Evolutionary conservation across 2,113 vertebrate genomes (phyloP).

Genomic region (Spizaetus ornatus): DNA sequence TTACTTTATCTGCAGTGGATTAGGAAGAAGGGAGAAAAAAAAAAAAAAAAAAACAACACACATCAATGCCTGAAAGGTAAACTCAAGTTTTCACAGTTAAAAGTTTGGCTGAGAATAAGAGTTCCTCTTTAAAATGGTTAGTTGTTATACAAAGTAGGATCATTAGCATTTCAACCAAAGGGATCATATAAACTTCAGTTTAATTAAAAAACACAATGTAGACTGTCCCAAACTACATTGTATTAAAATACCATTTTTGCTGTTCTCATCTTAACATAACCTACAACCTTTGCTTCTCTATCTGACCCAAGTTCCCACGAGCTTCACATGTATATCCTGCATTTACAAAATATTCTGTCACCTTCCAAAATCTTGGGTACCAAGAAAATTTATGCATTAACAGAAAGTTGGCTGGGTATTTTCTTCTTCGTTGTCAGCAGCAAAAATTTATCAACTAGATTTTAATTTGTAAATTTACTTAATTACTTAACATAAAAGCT

Average conservation of each 20-base stretch:
- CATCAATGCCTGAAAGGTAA: slow-evolving; percentile 81
- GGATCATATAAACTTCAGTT: slow-evolving; percentile 78
- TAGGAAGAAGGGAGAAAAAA: slow-evolving; percentile 3
- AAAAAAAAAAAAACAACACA: background rate
- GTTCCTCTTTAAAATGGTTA: slow-evolving; percentile 82
- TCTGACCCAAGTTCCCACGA: background rate
- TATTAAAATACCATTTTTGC: slow-evolving; percentile 56
- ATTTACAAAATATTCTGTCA: slow-evolving; percentile 16
- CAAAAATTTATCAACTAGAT: background rate
- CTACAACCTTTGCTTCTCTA: background rate
- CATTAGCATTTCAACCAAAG: slow-evolving; percentile 91
- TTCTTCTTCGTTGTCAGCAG: slow-evolving; percentile 31
- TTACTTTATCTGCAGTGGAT: slow-evolving; percentile 21
- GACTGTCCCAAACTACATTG: slow-evolving; percentile 79
- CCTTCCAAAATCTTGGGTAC: background rate
- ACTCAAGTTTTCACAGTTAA: slow-evolving; percentile 57
- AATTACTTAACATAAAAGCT: background rate
- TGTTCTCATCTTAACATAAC: slow-evolving; percentile 67
- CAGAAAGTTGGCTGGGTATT: background rate
- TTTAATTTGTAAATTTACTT: background rate
- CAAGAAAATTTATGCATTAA: background rate
- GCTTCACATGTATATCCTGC: background rate
- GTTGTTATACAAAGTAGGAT: slow-evolving; percentile 78
- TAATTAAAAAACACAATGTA: slow-evolving; percentile 67
- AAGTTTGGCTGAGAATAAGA: slow-evolving; percentile 83